Evolutionary conservation across 2,113 vertebrate species (phyloP), one percentile per base, ranked within the genome.

Genomic region (Ctenodactylus gundi): DNA sequence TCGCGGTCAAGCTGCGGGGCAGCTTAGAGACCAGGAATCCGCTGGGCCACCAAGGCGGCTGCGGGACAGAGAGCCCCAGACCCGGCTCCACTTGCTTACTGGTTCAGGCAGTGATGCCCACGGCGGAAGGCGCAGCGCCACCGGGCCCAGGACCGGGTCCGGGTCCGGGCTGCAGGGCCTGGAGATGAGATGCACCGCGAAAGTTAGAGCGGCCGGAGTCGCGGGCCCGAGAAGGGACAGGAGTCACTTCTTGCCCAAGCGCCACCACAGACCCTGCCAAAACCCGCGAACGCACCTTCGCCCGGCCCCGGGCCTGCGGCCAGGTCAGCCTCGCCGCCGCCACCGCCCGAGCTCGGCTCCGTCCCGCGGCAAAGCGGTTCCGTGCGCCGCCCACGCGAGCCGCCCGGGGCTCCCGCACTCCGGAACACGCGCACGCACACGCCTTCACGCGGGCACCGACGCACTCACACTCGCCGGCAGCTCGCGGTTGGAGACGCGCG

Each of bases 201-300:
- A 97, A 97, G 97, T 97, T 96, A 67, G 51, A 90, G 53, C 36
- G n/a, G 60, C 60, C 3, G 17, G 76, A 72, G 51, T 72, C 36
- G 58, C 0, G 83, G 21, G 36, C 90, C 17, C 5, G 53, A 34
- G 44, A 77, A 70, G 25, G 34, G 8, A 58, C 6, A n/a, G 57
- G 29, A 93, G 58, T 84, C 83, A 53, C 75, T 62, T 51, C 44
- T 7, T 58, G 75, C 14, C 86, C 82, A 31, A 70, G 36, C 29
- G 60, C 36, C 77, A 31, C 64, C 85, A 55, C 20, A 2, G n/a
- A 78, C 88, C 75, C 70, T 34, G n/a, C 67, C 86, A 25, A 86
- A 64, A 85, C 20, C 83, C 15, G 25, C 57, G 23, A 53, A 81
- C 29, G 64, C 58, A 49, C 62, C 83, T 93, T 46, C 13, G 21